A percentile compares a stretch with the other conserved stretches of the same genome.
phyloP scores from a whole-genome alignment of 2,113 vertebrate species.

The Hypanus sabinus region DNA sequence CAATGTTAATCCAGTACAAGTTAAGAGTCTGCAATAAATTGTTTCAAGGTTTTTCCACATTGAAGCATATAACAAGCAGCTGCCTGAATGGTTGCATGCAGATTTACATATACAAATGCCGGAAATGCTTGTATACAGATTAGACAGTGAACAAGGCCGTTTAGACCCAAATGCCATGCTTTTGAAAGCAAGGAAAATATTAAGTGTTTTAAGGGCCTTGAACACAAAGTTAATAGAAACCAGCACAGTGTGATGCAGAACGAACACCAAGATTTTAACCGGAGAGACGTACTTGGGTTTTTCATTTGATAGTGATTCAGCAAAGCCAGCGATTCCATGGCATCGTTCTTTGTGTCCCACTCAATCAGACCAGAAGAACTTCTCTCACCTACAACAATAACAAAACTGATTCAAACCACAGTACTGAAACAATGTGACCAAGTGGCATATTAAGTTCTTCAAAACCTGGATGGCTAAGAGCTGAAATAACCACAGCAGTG shows the following conservation, averaged over 20 bases:
- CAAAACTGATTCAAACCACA: not conserved
- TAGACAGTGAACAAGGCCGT: too few species aligned
- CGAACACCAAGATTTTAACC: not conserved
- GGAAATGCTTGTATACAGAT: too few species aligned
- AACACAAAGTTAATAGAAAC: not conserved
- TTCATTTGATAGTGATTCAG: constrained; percentile 93
- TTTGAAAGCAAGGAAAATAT: not conserved
- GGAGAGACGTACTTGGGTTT: constrained; percentile 73
- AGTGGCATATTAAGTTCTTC: not conserved
- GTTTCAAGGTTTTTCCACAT: too few species aligned
- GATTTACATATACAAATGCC: too few species aligned
- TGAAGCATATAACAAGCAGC: too few species aligned
- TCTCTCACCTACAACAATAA: constrained; percentile 63
- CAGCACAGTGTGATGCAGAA: not conserved
- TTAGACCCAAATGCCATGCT: not conserved
- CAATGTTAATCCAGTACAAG: too few species aligned
- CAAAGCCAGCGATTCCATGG: constrained; percentile 76
- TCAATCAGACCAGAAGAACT: constrained; percentile 84
- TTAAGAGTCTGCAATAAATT: too few species aligned
- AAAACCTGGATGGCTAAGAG: not conserved
- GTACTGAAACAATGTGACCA: not conserved
- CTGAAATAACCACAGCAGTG: not conserved
- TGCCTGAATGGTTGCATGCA: too few species aligned
- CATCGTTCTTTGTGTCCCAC: constrained; percentile 85
- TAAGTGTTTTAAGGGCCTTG: not conserved